phyloP scores from a whole-genome alignment of 2,113 vertebrate genomes.

The Poeciliopsis retropinna region DNA sequence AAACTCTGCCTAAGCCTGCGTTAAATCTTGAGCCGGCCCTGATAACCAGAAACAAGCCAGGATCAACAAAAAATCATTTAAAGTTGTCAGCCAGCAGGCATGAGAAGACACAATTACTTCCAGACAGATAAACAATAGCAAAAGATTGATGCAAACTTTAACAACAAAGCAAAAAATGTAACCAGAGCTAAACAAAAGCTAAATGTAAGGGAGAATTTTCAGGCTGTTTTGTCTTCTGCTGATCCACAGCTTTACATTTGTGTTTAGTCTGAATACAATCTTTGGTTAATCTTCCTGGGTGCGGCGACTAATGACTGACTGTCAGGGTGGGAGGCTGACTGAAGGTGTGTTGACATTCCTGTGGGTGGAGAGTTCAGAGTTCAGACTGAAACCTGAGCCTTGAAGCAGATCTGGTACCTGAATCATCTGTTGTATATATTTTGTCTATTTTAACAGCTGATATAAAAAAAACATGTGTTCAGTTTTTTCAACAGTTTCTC shows the following conservation, averaged over 20 bases:
- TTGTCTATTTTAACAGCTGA: neutral
- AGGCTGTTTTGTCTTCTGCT: neutral
- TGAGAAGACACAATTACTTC: neutral
- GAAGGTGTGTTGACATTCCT: conserved; percentile 48
- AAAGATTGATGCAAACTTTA: neutral
- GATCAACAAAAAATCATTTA: neutral
- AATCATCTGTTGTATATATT: neutral
- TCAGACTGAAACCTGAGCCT: conserved; percentile 28
- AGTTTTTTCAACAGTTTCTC: neutral
- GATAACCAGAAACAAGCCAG: neutral
- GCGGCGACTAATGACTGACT: conserved; percentile 20
- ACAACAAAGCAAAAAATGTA: neutral
- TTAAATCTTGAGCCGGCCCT: neutral
- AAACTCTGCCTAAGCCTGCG: too few relatives aligned
- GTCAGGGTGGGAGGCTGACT: conserved; percentile 14
- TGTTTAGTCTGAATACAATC: neutral
- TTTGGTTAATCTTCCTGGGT: neutral
- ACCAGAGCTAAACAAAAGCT: neutral
- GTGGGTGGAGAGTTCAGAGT: conserved; percentile 39
- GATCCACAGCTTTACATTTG: neutral
- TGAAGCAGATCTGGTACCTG: conserved; percentile 1
- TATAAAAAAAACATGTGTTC: neutral
- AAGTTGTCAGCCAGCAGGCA: neutral
- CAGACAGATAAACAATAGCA: neutral
- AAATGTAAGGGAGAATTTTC: neutral